Base-by-base conservation (phyloP, 2,113 vertebrate genomes). In the Antidorcas marsupialis region DNA sequence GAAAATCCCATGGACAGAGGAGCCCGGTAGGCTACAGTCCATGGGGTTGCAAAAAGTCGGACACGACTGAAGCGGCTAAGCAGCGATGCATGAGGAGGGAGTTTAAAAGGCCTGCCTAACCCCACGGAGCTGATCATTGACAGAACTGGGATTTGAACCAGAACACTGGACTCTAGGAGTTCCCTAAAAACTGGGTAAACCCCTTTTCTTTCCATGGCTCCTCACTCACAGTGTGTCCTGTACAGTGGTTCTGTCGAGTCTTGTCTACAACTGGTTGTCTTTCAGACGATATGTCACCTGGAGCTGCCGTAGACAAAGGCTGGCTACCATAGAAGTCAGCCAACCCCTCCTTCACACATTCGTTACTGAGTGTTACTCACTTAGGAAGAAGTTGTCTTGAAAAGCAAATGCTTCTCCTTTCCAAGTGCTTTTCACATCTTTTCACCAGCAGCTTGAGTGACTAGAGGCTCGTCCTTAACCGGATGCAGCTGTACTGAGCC, bases 71-170 rank as follows among this genome's bases (percentile, higher is more conserved):
- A 7, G 39, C 6, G 0, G 43, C 39, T 76, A 2, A 76, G 71
- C 39, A 43, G 12, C 36, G 23, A 76, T 25, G 23, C 71, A 7
- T 43, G 23, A 39, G 43, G 3, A 33, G 47, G n/a, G 25, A 43
- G n/a, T 43, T 13, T 33, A 71, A 59, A 16, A 45, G 83, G 50
- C 36, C 55, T 86, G 47, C 47, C 59, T 14, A 62, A 10, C 33
- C 50, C 27, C 36, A 6, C 15, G 36, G 59, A 76, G 64, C 78
- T 86, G 76, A 21, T 79, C 50, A 78, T 3, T 13, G 39, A 15
- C 89, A 89, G 86, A 97, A 53, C 30, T 90, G 28, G 33, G 55
- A 90, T 92, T 36, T 76, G 85, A 96, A 96, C n/a, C n/a, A 74
- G 15, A 76, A 27, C 28, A 28, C 1, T 43, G 64, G 60, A 60